A percentile compares a stretch with the other conserved stretches of the same genome.
Evolutionary conservation across 1,140 invertebrate species (phyloP).

Genomic region (Tetragnatha versicolor): DNA sequence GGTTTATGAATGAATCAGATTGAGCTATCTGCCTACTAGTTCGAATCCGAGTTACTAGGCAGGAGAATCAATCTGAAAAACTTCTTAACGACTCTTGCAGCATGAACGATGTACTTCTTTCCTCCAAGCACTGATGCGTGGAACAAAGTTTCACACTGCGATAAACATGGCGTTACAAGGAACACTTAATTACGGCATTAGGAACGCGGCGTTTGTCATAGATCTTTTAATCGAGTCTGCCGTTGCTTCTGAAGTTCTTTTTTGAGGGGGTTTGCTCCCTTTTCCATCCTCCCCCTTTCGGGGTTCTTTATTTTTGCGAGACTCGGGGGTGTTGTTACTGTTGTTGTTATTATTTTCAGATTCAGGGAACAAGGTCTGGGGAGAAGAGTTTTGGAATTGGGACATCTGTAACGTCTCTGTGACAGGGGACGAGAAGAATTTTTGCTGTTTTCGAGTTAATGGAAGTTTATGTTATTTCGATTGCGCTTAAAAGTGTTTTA

Average conservation of each 20-base stretch:
- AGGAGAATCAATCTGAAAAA: conserved; percentile 34
- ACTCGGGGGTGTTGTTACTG: no score
- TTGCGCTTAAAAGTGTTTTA: no score
- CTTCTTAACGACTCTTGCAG: conserved; percentile 40
- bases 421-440: no score
- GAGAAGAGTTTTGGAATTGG: no score
- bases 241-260: background rate
- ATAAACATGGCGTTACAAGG: conserved; percentile 3
- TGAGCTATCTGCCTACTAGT: no score
- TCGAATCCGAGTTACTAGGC: no score
- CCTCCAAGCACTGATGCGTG: background rate
- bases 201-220: conserved; percentile 24
- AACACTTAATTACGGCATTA: conserved; percentile 47
- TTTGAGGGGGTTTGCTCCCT: background rate
- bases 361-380: no score
- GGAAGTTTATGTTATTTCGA: no score
- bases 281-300: no score
- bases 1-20: no score
- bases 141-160: conserved; percentile 43
- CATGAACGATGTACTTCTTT: conserved; percentile 33
- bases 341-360: conserved; percentile 13
- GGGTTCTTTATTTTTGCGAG: conserved; percentile 1
- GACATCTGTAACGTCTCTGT: no score
- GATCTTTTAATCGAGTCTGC: conserved; percentile 29
- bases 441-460: no score